phyloP scores from a whole-genome alignment of 2,888 invertebrate genomes.

The Plebejus melissa region DNA sequence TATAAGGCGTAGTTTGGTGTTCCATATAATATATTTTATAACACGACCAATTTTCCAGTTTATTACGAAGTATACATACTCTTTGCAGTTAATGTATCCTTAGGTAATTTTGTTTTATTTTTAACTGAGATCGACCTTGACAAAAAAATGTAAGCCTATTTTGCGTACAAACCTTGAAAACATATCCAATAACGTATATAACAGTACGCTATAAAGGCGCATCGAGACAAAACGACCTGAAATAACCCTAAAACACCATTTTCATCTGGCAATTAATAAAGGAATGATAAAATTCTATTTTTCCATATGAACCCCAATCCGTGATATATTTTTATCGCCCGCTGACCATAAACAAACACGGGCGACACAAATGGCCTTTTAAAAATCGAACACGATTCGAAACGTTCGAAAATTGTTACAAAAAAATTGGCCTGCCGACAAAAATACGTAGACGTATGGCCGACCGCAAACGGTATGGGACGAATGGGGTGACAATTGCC shows the following conservation, averaged over 20 bases:
- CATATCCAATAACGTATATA: too few relatives aligned
- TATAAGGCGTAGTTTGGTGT: too few relatives aligned
- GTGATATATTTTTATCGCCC: slow-evolving; percentile 39
- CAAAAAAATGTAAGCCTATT: too few relatives aligned
- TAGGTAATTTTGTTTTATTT: too few relatives aligned
- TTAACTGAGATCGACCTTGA: too few relatives aligned
- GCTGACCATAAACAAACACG: slow-evolving; percentile 52
- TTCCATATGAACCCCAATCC: slow-evolving; percentile 30
- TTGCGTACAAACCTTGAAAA: too few relatives aligned
- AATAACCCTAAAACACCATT: not conserved
- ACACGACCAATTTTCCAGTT: too few relatives aligned
- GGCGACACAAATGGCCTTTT: slow-evolving; percentile 55
- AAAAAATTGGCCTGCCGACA: slow-evolving; percentile 41
- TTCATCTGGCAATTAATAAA: slow-evolving; percentile 10
- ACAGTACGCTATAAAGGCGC: too few relatives aligned
- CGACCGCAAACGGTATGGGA: slow-evolving; percentile 42
- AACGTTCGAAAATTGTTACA: slow-evolving; percentile 45
- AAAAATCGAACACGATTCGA: slow-evolving; percentile 49
- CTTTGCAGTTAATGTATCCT: too few relatives aligned
- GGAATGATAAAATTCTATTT: slow-evolving; percentile 15
- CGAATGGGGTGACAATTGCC: slow-evolving; percentile 36
- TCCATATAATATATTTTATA: too few relatives aligned
- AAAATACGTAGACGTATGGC: slow-evolving; percentile 44
- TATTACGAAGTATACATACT: too few relatives aligned
- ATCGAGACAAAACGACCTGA: not conserved